phyloP scores from a whole-genome alignment of 2,888 invertebrate species.

The Calameuta idolon region DNA sequence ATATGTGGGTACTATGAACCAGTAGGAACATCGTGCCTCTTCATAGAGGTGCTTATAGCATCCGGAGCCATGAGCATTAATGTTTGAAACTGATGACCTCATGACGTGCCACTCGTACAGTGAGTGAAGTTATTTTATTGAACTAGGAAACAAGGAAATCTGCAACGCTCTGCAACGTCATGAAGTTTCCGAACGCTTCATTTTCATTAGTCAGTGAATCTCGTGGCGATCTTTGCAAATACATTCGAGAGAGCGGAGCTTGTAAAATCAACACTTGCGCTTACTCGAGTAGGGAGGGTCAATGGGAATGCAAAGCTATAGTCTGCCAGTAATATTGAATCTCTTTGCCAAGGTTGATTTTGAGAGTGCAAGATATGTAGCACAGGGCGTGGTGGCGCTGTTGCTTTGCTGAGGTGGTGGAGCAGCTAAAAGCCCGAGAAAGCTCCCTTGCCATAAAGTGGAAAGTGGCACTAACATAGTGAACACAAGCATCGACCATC shows the following conservation, averaged over 20 bases:
- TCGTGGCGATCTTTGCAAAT: not conserved
- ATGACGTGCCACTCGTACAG: not conserved
- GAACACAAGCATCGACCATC: not conserved
- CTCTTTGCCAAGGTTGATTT: not conserved
- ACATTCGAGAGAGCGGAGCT: not conserved
- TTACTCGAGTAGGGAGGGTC: not conserved
- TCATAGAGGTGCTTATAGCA: not conserved
- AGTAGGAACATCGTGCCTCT: not conserved
- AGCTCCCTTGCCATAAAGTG: not conserved
- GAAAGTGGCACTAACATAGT: not conserved
- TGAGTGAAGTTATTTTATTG: not conserved
- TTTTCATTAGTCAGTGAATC: not conserved
- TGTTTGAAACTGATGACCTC: not conserved
- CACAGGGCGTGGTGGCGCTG: not conserved
- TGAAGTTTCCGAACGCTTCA: not conserved
- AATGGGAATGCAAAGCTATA: not conserved
- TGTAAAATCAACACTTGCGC: not conserved
- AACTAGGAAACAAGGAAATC: not conserved
- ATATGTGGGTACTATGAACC: not conserved
- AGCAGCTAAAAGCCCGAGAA: not conserved
- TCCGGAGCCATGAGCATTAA: not conserved
- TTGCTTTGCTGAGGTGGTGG: not conserved
- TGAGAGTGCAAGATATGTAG: not conserved
- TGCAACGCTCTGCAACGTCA: not conserved
- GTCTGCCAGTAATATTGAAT: not conserved